Conservation (phyloP, 2,888 invertebrate species). For the Stegophylla sp. region DNA sequence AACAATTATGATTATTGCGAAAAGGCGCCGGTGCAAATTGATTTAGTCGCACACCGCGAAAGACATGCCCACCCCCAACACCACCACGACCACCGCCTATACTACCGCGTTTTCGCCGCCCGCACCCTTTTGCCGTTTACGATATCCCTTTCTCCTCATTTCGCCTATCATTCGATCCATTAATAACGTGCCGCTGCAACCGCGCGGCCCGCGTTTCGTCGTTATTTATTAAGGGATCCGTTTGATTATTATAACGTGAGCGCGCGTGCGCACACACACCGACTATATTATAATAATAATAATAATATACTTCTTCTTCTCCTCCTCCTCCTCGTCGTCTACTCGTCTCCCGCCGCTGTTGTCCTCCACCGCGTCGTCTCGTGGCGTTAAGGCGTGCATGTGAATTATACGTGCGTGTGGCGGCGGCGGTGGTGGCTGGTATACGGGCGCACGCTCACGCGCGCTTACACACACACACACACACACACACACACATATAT, state of each 20-base stretch:
- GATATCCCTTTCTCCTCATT: slow-evolving; percentile 23
- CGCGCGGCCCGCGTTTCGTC: slow-evolving; percentile 26
- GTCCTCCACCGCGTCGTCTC: slow-evolving; percentile 64
- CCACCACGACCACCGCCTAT: neutral
- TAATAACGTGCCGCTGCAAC: slow-evolving; percentile 31
- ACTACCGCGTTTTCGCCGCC: too few relatives aligned
- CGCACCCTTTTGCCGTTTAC: neutral
- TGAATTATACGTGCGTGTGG: neutral
- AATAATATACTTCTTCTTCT: too few relatives aligned
- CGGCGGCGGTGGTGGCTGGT: neutral
- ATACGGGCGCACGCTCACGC: neutral
- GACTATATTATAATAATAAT: too few relatives aligned
- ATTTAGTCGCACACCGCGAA: slow-evolving; percentile 35
- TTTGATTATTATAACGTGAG: slow-evolving; percentile 47
- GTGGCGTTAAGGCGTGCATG: neutral
- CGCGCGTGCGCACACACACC: neutral
- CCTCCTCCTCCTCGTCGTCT: neutral
- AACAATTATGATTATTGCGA: slow-evolving; percentile 52
- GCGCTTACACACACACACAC: too few relatives aligned
- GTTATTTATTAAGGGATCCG: slow-evolving; percentile 57
- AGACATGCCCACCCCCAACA: slow-evolving; percentile 4
- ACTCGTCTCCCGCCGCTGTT: slow-evolving; percentile 62
- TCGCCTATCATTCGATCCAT: slow-evolving; percentile 34
- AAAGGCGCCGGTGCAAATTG: slow-evolving; percentile 50
- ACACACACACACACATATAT: neutral